These are phyloP conservation scores for Andrena haemorrhoa DNA, from an alignment of 2,888 invertebrate species.

Conservation along the genomic window DNA sequence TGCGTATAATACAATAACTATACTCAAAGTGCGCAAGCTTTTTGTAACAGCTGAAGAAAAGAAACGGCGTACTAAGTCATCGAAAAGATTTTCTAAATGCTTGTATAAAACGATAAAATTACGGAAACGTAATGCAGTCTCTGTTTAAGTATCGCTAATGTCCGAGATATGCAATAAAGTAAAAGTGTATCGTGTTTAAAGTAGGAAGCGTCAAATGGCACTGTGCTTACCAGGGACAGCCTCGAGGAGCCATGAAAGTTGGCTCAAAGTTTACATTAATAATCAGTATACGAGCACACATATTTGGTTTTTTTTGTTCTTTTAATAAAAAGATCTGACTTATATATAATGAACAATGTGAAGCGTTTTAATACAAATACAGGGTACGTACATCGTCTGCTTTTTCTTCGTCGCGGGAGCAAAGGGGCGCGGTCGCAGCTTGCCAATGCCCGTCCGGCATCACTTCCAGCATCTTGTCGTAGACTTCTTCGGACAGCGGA, in stretches of 20 bases:
- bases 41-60: constrained; percentile 63
- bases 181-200: constrained; percentile 66
- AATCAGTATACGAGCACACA: constrained; percentile 69
- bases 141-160: constrained; percentile 50
- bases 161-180: constrained; percentile 60
- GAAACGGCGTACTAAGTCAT: constrained; percentile 65
- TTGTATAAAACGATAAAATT: constrained; percentile 49
- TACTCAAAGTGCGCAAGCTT: constrained; percentile 61
- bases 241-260: constrained; percentile 76
- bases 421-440: constrained; percentile 79
- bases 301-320: constrained; percentile 40
- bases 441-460: constrained; percentile 89
- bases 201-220: constrained; percentile 71
- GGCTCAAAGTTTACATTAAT: constrained; percentile 76
- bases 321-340: constrained; percentile 65
- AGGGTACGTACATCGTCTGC: constrained; percentile 80
- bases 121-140: constrained; percentile 50
- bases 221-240: constrained; percentile 73
- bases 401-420: constrained; percentile 82
- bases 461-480: constrained; percentile 89
- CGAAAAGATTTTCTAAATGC: constrained; percentile 57
- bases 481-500: constrained; percentile 90
- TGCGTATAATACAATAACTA: constrained; percentile 59
- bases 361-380: constrained; percentile 58
- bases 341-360: constrained; percentile 63